Base-by-base conservation (phyloP, 2,797 vertebrate species). In the Sebastes minor region DNA sequence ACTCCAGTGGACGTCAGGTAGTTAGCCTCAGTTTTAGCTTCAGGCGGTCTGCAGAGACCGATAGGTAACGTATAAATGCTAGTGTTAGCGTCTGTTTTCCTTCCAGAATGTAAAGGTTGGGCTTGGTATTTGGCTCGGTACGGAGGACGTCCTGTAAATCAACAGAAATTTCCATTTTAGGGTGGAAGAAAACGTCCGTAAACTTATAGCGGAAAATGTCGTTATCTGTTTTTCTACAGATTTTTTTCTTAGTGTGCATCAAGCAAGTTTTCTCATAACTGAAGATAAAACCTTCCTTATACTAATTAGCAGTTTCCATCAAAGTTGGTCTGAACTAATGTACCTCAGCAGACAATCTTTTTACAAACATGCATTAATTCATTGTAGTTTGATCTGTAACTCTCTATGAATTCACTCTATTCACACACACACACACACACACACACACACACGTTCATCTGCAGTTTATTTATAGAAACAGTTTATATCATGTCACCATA, bases 381-480 rank as follows among this genome's bases (percentile, higher is more conserved):
- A 2, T 53, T 49, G 18, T 25, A 20, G 28, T 55, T 2, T 35
- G 3, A 61, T 56, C 12, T 42, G 3, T 25, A 35, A 56, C 57
- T 23, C 9, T 16, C 16, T 4, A 0, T 69, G 12, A 73, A 33
- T 64, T 18, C 28, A 61, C 7, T 13, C 20, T 56, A 20, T 20
- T 18, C 46, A 49, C 46, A 49, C 38, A 42, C 38, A 16, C 35
- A 13, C 11, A 35, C 11, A 18, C 12, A 18, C 16, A 49, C 42
- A 46, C 42, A 18, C 38, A 42, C 13, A 49, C 46, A 49, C 46
- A 49, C 16, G 12, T 52, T 32, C 12, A 18, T 23, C 11, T 70
- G 53, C 38, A 33, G 53, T 71, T 74, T 79, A 74, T 82, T 56
- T 38, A 55, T 65, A 57, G 52, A 28, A 81, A 68, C 56, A 62